These are phyloP conservation scores for Azorinus chamasolen DNA, from an alignment of 2,888 invertebrate genomes.

Conservation along the genomic window DNA sequence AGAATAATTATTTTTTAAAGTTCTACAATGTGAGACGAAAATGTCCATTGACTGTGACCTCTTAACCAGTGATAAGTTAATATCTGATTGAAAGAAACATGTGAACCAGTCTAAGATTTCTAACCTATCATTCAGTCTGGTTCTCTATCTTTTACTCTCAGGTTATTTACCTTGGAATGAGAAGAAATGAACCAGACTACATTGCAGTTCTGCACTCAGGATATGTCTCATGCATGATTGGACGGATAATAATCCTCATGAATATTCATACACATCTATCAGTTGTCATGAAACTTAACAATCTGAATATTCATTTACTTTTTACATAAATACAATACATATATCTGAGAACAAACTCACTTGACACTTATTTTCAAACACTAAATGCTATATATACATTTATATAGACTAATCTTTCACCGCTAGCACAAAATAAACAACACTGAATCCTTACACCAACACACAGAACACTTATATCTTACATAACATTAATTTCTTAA, in stretches of 20 bases:
- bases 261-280: constrained; percentile 6
- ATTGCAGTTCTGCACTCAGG: constrained; percentile 14
- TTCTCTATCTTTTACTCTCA: no score
- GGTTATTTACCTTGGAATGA: no score
- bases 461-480: no score
- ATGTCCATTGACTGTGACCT: constrained; percentile 9
- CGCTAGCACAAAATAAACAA: no score
- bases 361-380: background rate
- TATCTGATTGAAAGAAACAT: no score
- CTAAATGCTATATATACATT: constrained; percentile 1
- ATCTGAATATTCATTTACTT: background rate
- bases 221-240: constrained; percentile 60
- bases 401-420: background rate
- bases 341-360: background rate
- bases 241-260: constrained; percentile 43
- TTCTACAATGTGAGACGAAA: no score
- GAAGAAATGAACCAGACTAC: no score
- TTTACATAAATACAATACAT: constrained; percentile 1
- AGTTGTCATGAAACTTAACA: background rate
- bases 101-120: no score
- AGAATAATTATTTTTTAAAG: no score
- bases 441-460: no score
- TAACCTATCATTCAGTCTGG: no score
- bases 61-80: constrained; percentile 16
- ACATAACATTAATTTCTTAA: no score